A percentile compares a stretch with the other conserved stretches of the same genome.
phyloP scores from a whole-genome alignment of 2,888 invertebrate species.

The Acholoe squamosa region DNA sequence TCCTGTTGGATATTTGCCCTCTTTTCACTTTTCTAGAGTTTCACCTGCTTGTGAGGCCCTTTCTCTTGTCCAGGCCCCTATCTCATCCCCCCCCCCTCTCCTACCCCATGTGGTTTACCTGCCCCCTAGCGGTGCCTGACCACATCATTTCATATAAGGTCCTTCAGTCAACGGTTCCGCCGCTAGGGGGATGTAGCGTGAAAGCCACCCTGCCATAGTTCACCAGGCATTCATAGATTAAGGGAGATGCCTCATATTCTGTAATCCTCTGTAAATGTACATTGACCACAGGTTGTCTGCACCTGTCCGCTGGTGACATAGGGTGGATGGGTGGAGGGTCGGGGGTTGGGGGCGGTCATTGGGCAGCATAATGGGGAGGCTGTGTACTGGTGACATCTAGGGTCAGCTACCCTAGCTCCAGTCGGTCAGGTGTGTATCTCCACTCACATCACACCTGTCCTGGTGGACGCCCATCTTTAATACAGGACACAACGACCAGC shows the following conservation, averaged over 20 bases:
- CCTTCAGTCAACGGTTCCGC: background rate
- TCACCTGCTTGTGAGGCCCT: background rate
- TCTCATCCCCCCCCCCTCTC: background rate
- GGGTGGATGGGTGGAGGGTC: constrained; percentile 3
- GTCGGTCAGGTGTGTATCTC: constrained; percentile 39
- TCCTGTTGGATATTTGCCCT: background rate
- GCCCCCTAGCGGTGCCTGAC: constrained; percentile 5
- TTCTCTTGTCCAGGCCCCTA: background rate
- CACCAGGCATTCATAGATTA: constrained; percentile 25
- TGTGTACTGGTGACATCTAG: constrained; percentile 2
- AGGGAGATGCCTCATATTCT: constrained; percentile 25
- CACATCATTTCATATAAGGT: constrained; percentile 21
- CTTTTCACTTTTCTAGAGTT: background rate
- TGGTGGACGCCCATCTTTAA: background rate
- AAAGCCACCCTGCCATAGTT: constrained; percentile 7
- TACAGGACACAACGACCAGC: background rate
- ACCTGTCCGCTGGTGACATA: background rate
- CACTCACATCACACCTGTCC: constrained; percentile 21
- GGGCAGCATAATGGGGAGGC: background rate
- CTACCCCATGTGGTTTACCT: background rate
- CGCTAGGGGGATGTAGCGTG: background rate
- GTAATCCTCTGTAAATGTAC: background rate
- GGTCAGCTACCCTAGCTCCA: constrained; percentile 10
- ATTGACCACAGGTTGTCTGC: background rate
- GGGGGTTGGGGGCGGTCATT: constrained; percentile 18